These are phyloP conservation scores for Paracentrotus lividus DNA, from an alignment of 53 echinoderm and acorn worm genomes.

Conservation along the genomic window DNA sequence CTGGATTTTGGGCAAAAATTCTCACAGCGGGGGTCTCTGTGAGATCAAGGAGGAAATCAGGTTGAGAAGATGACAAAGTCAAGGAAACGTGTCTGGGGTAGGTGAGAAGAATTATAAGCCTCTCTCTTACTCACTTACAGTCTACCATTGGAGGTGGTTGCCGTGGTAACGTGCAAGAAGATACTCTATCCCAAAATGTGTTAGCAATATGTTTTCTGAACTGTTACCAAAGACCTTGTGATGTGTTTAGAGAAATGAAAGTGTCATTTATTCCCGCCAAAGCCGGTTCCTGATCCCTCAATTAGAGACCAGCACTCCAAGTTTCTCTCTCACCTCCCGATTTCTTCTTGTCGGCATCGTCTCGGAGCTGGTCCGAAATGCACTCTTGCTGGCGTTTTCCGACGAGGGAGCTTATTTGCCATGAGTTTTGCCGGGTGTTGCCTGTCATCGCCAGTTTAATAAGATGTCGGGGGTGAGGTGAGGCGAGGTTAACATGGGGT, in stretches of 20 bases:
- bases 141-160: conserved; percentile 25
- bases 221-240: conserved; percentile 62
- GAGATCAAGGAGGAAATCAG: conserved; percentile 56
- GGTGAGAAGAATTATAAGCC: conserved; percentile 62
- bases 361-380: conserved; percentile 22
- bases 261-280: conserved; percentile 37
- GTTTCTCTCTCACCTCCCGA: conserved; percentile 41
- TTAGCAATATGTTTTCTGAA: conserved; percentile 59
- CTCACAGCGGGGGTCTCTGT: conserved; percentile 41
- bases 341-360: conserved; percentile 24
- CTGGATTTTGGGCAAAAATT: conserved; percentile 56
- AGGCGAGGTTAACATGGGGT: conserved; percentile 53
- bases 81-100: conserved; percentile 30
- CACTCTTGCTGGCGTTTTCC: conserved; percentile 54
- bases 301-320: conserved; percentile 16
- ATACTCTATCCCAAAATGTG: conserved; percentile 50
- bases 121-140: conserved; percentile 39
- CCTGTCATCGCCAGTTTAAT: conserved; percentile 55
- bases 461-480: conserved; percentile 55
- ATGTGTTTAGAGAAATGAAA: conserved; percentile 57
- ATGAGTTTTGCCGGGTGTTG: conserved; percentile 35
- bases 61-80: conserved; percentile 34
- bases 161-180: conserved; percentile 35
- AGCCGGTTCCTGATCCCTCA: conserved; percentile 37
- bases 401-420: conserved; percentile 38